A percentile compares a stretch with the other conserved stretches of the same genome.
Evolutionary conservation across 2,888 invertebrate species (phyloP).

Genomic region (Acanthoscelides obtectus): DNA sequence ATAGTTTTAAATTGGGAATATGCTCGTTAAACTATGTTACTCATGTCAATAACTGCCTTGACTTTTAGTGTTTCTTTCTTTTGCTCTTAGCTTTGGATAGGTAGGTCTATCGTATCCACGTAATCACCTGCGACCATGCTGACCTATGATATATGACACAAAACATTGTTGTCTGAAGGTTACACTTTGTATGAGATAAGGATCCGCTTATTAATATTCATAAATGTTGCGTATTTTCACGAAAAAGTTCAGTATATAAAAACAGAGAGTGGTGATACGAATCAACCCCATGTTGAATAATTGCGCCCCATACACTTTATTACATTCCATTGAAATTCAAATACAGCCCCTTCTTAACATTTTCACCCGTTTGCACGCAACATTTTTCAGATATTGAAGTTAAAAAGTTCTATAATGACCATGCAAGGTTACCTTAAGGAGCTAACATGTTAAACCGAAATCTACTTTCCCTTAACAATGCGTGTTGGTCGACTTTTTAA

Average conservation of each 20-base stretch:
- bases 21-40: too few relatives aligned
- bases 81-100: too few relatives aligned
- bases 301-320: background rate
- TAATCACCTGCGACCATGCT: background rate
- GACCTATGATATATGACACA: background rate
- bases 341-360: background rate
- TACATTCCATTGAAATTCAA: background rate
- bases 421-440: background rate
- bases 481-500: background rate
- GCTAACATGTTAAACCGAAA: background rate
- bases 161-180: background rate
- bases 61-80: too few relatives aligned
- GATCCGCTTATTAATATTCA: background rate
- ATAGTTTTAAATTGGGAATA: too few relatives aligned
- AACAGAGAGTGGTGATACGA: background rate
- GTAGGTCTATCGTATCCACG: background rate
- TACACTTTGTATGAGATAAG: background rate
- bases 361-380: background rate
- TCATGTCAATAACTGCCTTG: too few relatives aligned
- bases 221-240: background rate
- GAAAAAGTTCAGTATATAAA: background rate
- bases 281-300: background rate
- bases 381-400: background rate
- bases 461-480: background rate
- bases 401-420: background rate